Conservation (phyloP, 2,888 invertebrate species). For the Papilio gigon region DNA sequence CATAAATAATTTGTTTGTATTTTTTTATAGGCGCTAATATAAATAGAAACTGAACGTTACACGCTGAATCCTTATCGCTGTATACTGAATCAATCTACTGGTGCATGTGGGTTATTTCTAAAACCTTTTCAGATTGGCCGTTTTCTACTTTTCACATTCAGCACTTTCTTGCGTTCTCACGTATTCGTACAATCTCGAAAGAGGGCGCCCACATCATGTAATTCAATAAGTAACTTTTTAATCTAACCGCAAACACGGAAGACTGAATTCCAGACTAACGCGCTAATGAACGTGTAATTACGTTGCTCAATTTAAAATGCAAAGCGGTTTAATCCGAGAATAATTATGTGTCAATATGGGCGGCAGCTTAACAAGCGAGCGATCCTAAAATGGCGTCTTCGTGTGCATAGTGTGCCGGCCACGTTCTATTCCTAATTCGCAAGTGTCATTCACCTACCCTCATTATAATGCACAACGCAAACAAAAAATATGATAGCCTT, state of each 20-base stretch:
- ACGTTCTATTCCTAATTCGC: conserved; percentile 59
- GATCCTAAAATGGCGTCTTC: conserved; percentile 49
- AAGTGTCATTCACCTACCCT: conserved; percentile 64
- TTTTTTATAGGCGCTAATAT: no score
- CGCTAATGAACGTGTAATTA: conserved; percentile 18
- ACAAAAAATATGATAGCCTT: conserved; percentile 33
- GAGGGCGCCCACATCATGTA: not conserved
- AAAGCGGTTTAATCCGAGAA: conserved; percentile 6
- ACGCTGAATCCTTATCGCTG: no score
- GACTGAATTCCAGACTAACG: conserved; percentile 3
- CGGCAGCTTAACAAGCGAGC: conserved; percentile 39
- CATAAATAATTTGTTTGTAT: no score
- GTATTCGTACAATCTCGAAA: not conserved
- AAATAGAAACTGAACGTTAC: no score
- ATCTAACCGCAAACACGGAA: not conserved
- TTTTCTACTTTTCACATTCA: not conserved
- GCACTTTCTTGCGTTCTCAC: not conserved
- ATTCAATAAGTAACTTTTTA: not conserved
- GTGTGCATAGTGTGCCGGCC: conserved; percentile 51
- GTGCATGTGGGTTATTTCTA: no score
- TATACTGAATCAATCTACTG: no score
- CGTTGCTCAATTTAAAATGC: conserved; percentile 23
- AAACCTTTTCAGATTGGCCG: not conserved
- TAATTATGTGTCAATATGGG: conserved; percentile 33
- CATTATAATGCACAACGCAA: conserved; percentile 55